A percentile compares a stretch with the other conserved stretches of the same genome.
phyloP scores from a whole-genome alignment of 2,888 invertebrate species.

The Parnassius orleans region DNA sequence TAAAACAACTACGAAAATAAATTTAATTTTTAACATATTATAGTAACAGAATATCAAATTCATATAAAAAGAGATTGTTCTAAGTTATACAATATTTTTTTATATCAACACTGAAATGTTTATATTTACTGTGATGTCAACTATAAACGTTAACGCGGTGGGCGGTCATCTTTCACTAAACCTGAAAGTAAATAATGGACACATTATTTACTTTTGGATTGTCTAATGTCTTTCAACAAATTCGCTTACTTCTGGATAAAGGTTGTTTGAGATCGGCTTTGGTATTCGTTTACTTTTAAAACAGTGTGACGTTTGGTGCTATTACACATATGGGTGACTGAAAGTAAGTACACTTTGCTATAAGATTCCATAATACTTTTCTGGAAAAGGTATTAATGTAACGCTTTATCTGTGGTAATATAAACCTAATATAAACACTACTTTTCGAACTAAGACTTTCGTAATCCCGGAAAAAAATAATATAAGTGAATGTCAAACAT shows the following conservation, averaged over 20 bases:
- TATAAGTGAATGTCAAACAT: too few relatives aligned
- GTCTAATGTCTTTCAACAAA: constrained; percentile 43
- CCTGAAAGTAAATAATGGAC: constrained; percentile 14
- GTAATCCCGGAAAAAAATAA: too few relatives aligned
- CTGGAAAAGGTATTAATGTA: constrained; percentile 16
- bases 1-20: too few relatives aligned
- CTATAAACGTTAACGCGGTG: not conserved
- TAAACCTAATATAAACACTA: constrained; percentile 1
- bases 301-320: constrained; percentile 50
- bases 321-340: constrained; percentile 39
- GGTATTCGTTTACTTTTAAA: constrained; percentile 40
- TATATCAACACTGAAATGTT: too few relatives aligned
- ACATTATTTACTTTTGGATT: constrained; percentile 42
- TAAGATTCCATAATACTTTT: constrained; percentile 39
- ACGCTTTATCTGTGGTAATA: constrained; percentile 23
- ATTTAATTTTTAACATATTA: too few relatives aligned
- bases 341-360: constrained; percentile 59
- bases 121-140: too few relatives aligned
- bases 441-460: not conserved
- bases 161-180: constrained; percentile 3
- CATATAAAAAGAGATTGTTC: too few relatives aligned
- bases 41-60: too few relatives aligned
- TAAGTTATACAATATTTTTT: too few relatives aligned
- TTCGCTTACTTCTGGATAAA: constrained; percentile 52
- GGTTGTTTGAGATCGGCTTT: constrained; percentile 46